Base-by-base conservation (phyloP, 2,888 invertebrate genomes). In the Silvanus unidentatus region DNA sequence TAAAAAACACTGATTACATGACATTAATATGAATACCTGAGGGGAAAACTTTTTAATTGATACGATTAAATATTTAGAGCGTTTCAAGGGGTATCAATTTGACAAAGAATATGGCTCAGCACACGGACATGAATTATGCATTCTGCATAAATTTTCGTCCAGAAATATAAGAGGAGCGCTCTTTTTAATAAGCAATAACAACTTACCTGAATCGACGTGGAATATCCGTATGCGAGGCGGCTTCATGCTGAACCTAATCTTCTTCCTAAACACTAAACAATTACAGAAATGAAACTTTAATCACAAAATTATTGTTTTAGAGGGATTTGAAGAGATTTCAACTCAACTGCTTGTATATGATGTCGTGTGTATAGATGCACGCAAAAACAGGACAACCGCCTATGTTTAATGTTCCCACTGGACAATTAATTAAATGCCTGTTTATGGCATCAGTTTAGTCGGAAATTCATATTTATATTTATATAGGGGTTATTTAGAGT, bases 401-500 rank as follows among this genome's bases (percentile, higher is more conserved):
- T 51, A 50, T 39, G 42, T 39, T 35, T 28, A 47, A 51, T 47
- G 42, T 49, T 16, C 47, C 45, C 42, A 44, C 45, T 45, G 40
- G 44, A 45, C 48, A 52, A 53, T 51, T 59, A 59, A 59, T 61
- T 57, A 61, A 61, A 59, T 54, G 53, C 45, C 54, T 59, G 56
- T 61, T 55, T 59, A 60, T 58, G 57, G 50, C 48, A 54, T 51
- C 52, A 60, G 58, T 49, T 48, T 44, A 55, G 55, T 57, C 54
- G 60, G 59, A 57, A 61, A 58, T 59, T 57, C 53, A 52, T 56
- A 50, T 57, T 61, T 52, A 52, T 56, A 50, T 57, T 61, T 58
- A 58, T 58, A 43, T 37, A 8, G 36, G 40, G 43, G 40, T 39
- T 45, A 51, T 49, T 52, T 52, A 40, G 42, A 42, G 44, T 44